Percentiles rank a stretch among this genome's conserved stretches.
These are phyloP conservation scores for Baccha elongata DNA, from an alignment of 2,888 invertebrate species.

Conservation along the genomic window DNA sequence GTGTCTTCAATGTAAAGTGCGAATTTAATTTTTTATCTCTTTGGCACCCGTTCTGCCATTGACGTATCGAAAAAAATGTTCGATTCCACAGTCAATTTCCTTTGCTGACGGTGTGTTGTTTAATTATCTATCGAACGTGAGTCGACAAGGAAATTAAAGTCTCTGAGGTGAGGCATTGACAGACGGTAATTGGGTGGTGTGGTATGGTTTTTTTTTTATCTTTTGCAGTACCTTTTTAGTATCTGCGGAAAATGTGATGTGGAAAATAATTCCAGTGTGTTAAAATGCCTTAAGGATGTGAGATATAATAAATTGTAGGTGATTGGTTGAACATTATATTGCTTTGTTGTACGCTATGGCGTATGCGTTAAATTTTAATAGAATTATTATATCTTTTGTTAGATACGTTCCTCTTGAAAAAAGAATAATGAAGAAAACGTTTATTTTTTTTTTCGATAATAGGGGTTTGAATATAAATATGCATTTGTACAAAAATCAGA, in stretches of 20 bases:
- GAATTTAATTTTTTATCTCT: constrained; percentile 23
- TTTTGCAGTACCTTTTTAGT: too few species aligned
- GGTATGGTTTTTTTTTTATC: neutral
- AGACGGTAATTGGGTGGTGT: constrained; percentile 49
- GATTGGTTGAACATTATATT: too few species aligned
- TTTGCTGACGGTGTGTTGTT: constrained; percentile 28
- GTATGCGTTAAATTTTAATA: too few species aligned
- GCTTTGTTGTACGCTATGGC: too few species aligned
- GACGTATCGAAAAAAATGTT: constrained; percentile 21
- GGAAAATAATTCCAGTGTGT: neutral
- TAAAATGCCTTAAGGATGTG: neutral
- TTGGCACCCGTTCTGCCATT: constrained; percentile 9
- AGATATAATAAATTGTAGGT: neutral
- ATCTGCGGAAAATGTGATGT: neutral
- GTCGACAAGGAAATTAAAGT: constrained; percentile 57
- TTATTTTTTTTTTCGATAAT: too few species aligned
- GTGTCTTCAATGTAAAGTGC: neutral
- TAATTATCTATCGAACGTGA: constrained; percentile 45
- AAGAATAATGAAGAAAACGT: too few species aligned
- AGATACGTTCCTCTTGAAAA: too few species aligned
- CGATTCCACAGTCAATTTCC: constrained; percentile 31
- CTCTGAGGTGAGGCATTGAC: constrained; percentile 54
- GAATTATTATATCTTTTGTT: too few species aligned
- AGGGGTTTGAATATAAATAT: too few species aligned
- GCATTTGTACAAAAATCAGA: too few species aligned